Conservation (phyloP, 2,888 invertebrate genomes). For the Venustoraphidia nigricollis region DNA sequence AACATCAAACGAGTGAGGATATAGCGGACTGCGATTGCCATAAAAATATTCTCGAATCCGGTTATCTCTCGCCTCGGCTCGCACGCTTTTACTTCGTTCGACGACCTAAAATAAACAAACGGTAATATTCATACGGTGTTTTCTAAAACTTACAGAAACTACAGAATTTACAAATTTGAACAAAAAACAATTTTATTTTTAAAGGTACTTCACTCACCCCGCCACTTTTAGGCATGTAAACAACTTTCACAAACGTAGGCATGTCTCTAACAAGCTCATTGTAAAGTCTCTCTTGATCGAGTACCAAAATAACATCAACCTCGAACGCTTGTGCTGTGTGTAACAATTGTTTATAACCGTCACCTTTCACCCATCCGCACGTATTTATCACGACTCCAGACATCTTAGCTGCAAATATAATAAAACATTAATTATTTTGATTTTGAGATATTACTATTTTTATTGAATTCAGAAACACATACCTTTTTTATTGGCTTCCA, state of each 20-base stretch:
- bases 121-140: not conserved
- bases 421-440: not conserved
- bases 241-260: conserved; percentile 84
- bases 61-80: conserved; percentile 62
- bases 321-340: conserved; percentile 88
- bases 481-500: conserved; percentile 80
- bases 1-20: conserved; percentile 90
- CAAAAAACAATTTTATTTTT: not conserved
- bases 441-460: not conserved
- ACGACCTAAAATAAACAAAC: conserved; percentile 48
- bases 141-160: conserved; percentile 2
- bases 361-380: conserved; percentile 91
- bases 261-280: conserved; percentile 88
- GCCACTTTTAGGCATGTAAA: conserved; percentile 87
- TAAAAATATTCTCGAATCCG: conserved; percentile 92
- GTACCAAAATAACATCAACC: conserved; percentile 85
- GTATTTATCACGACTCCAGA: conserved; percentile 95
- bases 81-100: conserved; percentile 56
- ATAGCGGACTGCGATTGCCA: conserved; percentile 63
- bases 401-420: conserved; percentile 43
- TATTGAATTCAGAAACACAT: no score
- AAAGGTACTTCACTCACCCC: conserved; percentile 47
- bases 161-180: conserved; percentile 3
- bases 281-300: conserved; percentile 92
- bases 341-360: conserved; percentile 74